Evolutionary conservation across 2,888 invertebrate species (phyloP), one percentile per base, ranked within the genome.

Genomic region (Lapara coniferarum): DNA sequence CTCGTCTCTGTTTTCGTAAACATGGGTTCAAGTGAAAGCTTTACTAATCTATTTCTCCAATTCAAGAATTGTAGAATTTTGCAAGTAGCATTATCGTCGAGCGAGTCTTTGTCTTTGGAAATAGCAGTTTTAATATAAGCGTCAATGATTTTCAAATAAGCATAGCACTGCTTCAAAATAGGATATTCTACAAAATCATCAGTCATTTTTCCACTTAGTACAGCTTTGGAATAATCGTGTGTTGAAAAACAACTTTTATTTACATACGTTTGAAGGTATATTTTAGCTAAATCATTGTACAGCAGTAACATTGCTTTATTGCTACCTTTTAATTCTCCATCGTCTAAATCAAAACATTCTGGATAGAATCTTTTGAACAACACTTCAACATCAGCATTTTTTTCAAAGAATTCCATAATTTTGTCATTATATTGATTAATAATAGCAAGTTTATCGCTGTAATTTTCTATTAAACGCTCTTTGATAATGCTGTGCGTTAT

Each of bases 121-220:
- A 95, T 84, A 13, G 91, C 74, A 0, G 74, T 76, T 12, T 85
- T 75, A 46, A 96, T 85, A 73, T 90, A 91, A 1, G 82, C 79
- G 68, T 95, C 94, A 57, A 94, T 89, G 51, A 85, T 80, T 10
- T 89, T 78, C 2, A 95, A 76, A 71, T 96, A 90, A n/a, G 81
- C 78, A 0, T 89, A 84, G 77, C 95, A 95, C 71, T 94, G 80
- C 67, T 92, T 93, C 25, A 96, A 83, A 46, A 96, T 87, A 0
- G 95, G 94, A 80, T 94, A 89, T 78, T 95, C 90, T 73, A 91
- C 83, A 80, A 94, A 89, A 81, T 94, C 89, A 76, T 94, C 89
- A 44, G 89, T 85, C 74, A 94, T 78, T 77, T 86, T 84, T 69
- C 94, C 94, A 56, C 78, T 83, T 71, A 83, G 74, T 0, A 95